Evolutionary conservation across 2,888 invertebrate species (phyloP).

Genomic region (Chrysolina haemoptera): DNA sequence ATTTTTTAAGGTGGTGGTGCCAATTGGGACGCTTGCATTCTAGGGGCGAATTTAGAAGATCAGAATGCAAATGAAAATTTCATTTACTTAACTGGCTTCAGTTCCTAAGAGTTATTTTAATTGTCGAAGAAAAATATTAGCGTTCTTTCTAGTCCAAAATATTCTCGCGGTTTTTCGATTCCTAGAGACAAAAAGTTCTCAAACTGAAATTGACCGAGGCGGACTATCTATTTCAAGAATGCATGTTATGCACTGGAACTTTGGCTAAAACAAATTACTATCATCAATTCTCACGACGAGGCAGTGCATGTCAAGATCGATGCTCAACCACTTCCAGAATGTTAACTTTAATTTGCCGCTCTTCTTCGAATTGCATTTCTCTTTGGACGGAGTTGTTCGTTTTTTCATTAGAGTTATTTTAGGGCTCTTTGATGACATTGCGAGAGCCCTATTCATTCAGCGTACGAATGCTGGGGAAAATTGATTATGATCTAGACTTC

Average conservation of each 20-base stretch:
- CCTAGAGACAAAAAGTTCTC: no score
- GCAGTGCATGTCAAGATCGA: slow-evolving; percentile 16
- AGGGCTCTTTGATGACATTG: neutral
- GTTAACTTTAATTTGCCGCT: slow-evolving; percentile 1
- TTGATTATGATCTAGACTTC: no score
- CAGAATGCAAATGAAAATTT: no score
- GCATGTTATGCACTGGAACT: neutral
- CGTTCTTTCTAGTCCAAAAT: no score
- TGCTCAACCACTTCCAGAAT: slow-evolving; percentile 7
- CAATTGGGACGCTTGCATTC: no score
- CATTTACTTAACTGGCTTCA: no score
- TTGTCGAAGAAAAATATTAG: no score
- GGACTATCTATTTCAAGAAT: slow-evolving; percentile 1
- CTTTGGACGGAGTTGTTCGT: neutral
- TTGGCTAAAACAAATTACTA: neutral
- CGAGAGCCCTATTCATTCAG: neutral
- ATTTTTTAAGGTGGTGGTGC: no score
- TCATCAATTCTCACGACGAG: slow-evolving; percentile 5
- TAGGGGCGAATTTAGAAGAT: no score
- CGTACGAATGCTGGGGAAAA: neutral
- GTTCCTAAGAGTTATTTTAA: no score
- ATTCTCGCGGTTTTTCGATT: no score
- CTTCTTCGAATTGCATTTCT: slow-evolving; percentile 9
- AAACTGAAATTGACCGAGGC: neutral
- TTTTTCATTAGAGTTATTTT: neutral